Evolutionary conservation across 2,797 vertebrate genomes (phyloP), one percentile per base, ranked within the genome.

Genomic region (Emydoidea blandingii): DNA sequence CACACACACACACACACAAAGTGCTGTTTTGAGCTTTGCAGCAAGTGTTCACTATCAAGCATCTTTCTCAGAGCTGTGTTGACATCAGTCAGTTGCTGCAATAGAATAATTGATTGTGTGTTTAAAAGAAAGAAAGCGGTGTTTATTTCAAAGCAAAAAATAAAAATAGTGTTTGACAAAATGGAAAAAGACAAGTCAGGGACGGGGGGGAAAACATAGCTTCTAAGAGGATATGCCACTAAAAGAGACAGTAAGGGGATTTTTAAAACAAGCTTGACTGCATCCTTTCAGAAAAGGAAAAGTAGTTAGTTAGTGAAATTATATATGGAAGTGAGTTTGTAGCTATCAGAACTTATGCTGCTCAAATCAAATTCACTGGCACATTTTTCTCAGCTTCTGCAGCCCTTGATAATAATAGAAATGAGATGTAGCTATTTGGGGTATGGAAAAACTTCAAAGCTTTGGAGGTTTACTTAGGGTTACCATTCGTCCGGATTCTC

Each of bases 41-140:
- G 41, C 25, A 52, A 2, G 41, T 82, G 62, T 81, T 82, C 6
- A 87, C 50, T 37, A 84, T 84, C 50, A 89, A 90, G 3, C 1
- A 74, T 41, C 82, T 34, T 81, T 95, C 94, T 50, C n/a, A 85
- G 31, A 78, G 62, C 81, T 81, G 74, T 90, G 6, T n/a, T 41
- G 49, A 47, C 11, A 86, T 83, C 11, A 86, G 2, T 41, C 25
- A 82, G 5, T 76, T 89, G 84, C 81, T 92, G 49, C 4, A 37
- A 50, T 1, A 41, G 41, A 41, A 41, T 41, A 41, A 41, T 41
- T 79, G 14, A 15, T 47, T 34, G 1, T 12, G 85, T 49, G 3
- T 62, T 88, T 78, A 47, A 91, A 91, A 59, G 93, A 87, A 92
- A 84, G 3, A 79, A 0, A 74, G 2, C 1, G 0, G 11, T 83